Conservation (phyloP, 2,797 vertebrate species). For the Gambelia wislizenii region DNA sequence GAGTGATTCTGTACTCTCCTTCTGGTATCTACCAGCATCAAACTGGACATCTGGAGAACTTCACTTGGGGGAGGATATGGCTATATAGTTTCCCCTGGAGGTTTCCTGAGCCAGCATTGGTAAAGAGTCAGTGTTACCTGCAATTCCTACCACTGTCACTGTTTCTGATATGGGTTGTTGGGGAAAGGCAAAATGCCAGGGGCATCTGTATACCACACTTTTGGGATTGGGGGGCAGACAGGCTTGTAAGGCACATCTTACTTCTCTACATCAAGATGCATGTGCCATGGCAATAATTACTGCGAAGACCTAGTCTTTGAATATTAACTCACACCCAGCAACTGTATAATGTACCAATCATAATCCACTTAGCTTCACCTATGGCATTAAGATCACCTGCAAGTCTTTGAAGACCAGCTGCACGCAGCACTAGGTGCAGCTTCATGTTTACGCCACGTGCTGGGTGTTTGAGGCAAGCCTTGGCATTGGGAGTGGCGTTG, state of each 20-base stretch:
- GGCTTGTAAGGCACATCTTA: neutral
- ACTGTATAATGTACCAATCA: neutral
- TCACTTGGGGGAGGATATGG: too few species aligned
- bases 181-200: neutral
- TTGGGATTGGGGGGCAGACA: neutral
- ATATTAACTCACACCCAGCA: constrained; percentile 5
- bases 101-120: too few species aligned
- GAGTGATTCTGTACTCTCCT: neutral
- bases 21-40: neutral
- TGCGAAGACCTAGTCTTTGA: neutral
- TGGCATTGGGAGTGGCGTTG: neutral
- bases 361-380: constrained; percentile 6
- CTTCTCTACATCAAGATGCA: neutral
- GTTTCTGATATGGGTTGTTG: neutral
- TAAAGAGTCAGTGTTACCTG: too few species aligned
- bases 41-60: neutral
- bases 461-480: constrained; percentile 24
- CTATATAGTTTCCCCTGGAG: too few species aligned
- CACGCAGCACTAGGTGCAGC: neutral
- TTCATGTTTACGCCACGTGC: constrained; percentile 25
- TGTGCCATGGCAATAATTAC: constrained; percentile 1
- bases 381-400: neutral
- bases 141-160: too few species aligned
- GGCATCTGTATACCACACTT: neutral
- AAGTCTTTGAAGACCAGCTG: neutral